A percentile compares a stretch with the other conserved stretches of the same genome.
Conservation (phyloP, 2,888 invertebrate species). For the Oligia fasciuncula region DNA sequence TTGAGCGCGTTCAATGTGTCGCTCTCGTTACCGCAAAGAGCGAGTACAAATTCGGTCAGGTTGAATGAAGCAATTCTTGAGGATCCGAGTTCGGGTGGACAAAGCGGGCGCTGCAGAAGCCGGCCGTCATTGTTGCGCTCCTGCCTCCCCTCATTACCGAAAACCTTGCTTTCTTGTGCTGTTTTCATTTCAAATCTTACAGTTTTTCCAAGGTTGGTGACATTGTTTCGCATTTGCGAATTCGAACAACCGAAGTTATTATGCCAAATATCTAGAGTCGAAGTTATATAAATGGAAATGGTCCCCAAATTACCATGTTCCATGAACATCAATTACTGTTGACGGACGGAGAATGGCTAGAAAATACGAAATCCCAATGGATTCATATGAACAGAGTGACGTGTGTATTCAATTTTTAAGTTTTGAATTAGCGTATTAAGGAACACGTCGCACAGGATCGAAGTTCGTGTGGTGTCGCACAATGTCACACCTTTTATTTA, state of each 20-base stretch:
- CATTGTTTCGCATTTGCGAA: conserved; percentile 69
- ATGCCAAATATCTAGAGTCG: conserved; percentile 58
- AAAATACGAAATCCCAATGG: conserved; percentile 29
- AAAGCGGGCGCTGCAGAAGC: conserved; percentile 57
- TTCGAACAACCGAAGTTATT: conserved; percentile 66
- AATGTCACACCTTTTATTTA: conserved; percentile 68
- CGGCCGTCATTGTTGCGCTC: conserved; percentile 61
- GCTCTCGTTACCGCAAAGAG: conserved; percentile 64
- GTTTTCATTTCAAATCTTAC: conserved; percentile 63
- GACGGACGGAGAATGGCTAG: conserved; percentile 37
- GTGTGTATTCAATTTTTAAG: conserved; percentile 46
- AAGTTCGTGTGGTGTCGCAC: conserved; percentile 40
- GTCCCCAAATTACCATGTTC: conserved; percentile 68
- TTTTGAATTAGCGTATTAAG: conserved; percentile 45
- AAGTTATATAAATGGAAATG: conserved; percentile 75
- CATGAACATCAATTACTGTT: conserved; percentile 62
- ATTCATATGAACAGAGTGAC: conserved; percentile 28
- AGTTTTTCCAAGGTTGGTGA: conserved; percentile 65
- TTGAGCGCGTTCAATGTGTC: conserved; percentile 65
- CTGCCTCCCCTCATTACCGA: conserved; percentile 63
- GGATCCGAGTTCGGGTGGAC: conserved; percentile 60
- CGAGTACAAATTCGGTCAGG: conserved; percentile 67
- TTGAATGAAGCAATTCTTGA: conserved; percentile 68
- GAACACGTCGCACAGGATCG: conserved; percentile 36
- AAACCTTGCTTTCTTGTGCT: conserved; percentile 67